phyloP scores from a whole-genome alignment of 2,888 invertebrate genomes.

The Calameuta pallipes region DNA sequence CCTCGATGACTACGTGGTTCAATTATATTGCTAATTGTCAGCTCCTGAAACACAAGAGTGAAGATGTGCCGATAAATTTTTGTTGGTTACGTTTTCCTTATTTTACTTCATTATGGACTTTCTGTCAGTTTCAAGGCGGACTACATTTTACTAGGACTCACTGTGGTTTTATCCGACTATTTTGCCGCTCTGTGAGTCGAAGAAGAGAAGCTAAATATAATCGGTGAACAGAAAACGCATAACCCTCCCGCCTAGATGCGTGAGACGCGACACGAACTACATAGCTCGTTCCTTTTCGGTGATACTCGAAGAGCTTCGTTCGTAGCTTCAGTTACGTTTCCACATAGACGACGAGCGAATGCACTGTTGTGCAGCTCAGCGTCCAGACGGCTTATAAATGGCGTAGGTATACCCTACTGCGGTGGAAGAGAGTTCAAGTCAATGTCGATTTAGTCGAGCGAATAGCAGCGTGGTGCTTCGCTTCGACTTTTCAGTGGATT shows the following conservation, averaged over 20 bases:
- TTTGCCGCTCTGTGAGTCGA: slow-evolving; percentile 12
- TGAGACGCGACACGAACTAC: not conserved
- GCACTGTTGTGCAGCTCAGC: not conserved
- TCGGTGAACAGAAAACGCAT: slow-evolving; percentile 31
- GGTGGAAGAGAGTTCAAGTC: not conserved
- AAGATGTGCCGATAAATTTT: slow-evolving; percentile 15
- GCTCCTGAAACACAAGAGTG: no score
- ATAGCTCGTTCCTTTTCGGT: slow-evolving; percentile 5
- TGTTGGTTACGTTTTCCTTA: slow-evolving; percentile 13
- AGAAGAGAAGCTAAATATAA: slow-evolving; percentile 48
- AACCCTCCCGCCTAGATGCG: slow-evolving; percentile 42
- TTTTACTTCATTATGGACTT: slow-evolving; percentile 19
- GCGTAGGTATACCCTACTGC: not conserved
- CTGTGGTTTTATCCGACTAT: not conserved
- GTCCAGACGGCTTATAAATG: not conserved
- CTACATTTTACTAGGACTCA: not conserved
- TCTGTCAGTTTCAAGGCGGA: slow-evolving; percentile 11
- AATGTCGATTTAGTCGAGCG: not conserved
- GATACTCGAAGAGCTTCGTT: slow-evolving; percentile 5
- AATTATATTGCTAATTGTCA: no score
- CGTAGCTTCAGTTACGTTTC: not conserved
- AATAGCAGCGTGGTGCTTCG: not conserved
- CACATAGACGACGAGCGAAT: not conserved
- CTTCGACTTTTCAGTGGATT: not conserved
- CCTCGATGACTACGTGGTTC: no score